Percentiles rank a stretch among this genome's conserved stretches.
These are phyloP conservation scores for Araneus ventricosus DNA, from an alignment of 1,140 invertebrate genomes.

Conservation along the genomic window DNA sequence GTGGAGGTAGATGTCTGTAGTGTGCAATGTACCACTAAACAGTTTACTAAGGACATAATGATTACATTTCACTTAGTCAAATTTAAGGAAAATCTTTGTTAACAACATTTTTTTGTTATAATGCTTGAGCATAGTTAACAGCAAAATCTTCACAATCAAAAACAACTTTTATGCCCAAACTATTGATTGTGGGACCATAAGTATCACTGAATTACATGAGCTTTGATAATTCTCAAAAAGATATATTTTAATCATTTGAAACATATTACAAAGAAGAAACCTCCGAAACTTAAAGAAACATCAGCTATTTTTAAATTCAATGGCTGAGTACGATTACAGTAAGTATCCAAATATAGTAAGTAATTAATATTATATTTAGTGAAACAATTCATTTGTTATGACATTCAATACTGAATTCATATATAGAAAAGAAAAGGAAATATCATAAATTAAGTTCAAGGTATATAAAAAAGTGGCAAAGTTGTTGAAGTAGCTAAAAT, in stretches of 20 bases:
- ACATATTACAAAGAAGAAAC: neutral
- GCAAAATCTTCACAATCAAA: slow-evolving; percentile 59
- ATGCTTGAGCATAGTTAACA: slow-evolving; percentile 72
- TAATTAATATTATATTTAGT: too few relatives aligned
- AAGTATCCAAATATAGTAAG: too few relatives aligned
- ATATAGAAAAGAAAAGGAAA: too few relatives aligned
- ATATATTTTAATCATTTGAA: neutral
- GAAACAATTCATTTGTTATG: too few relatives aligned
- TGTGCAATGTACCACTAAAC: slow-evolving; percentile 73
- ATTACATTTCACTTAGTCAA: slow-evolving; percentile 56
- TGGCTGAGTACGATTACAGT: too few relatives aligned
- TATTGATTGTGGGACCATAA: slow-evolving; percentile 21
- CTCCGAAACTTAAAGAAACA: too few relatives aligned
- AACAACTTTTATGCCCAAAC: slow-evolving; percentile 42
- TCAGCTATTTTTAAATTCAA: too few relatives aligned
- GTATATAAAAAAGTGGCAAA: too few relatives aligned
- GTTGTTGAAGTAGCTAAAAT: too few relatives aligned
- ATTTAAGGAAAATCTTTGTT: slow-evolving; percentile 57
- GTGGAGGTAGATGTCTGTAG: slow-evolving; percentile 73
- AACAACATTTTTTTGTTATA: slow-evolving; percentile 61
- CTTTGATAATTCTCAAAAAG: neutral
- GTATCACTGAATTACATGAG: slow-evolving; percentile 27
- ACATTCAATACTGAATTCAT: too few relatives aligned
- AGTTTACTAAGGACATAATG: slow-evolving; percentile 55
- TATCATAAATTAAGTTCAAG: too few relatives aligned